Evolutionary conservation across 2,888 invertebrate species (phyloP).

Genomic region (Candidula unifasciata): DNA sequence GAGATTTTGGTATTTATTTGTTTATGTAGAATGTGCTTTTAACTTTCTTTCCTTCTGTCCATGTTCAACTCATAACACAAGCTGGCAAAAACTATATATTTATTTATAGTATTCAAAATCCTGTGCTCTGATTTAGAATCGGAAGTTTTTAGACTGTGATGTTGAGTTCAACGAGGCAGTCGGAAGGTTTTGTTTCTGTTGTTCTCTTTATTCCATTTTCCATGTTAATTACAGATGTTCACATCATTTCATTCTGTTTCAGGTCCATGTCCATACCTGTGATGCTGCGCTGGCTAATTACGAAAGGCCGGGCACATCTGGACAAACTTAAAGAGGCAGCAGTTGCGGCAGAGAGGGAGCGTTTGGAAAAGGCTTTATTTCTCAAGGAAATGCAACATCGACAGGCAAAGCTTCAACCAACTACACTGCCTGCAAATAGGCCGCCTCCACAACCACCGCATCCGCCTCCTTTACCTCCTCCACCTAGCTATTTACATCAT

Average conservation of each 20-base stretch:
- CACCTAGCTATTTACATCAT: conserved; percentile 58
- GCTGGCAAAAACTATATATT: no score
- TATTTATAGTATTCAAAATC: no score
- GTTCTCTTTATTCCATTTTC: background rate
- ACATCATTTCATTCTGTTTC: conserved; percentile 56
- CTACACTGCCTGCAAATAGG: conserved; percentile 53
- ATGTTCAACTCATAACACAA: no score
- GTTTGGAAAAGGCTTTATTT: conserved; percentile 48
- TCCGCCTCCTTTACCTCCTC: conserved; percentile 57
- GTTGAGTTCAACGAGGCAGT: no score
- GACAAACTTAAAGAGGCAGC: conserved; percentile 59
- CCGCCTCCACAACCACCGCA: conserved; percentile 57
- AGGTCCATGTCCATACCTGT: conserved; percentile 92
- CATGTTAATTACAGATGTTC: background rate
- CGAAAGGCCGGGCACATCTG: conserved; percentile 77
- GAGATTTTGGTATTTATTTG: background rate
- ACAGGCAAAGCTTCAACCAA: conserved; percentile 51
- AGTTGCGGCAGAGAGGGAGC: conserved; percentile 51
- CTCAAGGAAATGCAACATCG: conserved; percentile 52
- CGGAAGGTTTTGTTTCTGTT: no score
- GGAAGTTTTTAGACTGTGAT: no score
- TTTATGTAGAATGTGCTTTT: background rate
- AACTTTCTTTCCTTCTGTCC: background rate
- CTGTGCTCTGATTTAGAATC: no score
- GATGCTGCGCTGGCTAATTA: conserved; percentile 91